Percentiles rank a stretch among this genome's conserved stretches.
phyloP scores from a whole-genome alignment of 2,797 vertebrate species.

The Macropodus opercularis region DNA sequence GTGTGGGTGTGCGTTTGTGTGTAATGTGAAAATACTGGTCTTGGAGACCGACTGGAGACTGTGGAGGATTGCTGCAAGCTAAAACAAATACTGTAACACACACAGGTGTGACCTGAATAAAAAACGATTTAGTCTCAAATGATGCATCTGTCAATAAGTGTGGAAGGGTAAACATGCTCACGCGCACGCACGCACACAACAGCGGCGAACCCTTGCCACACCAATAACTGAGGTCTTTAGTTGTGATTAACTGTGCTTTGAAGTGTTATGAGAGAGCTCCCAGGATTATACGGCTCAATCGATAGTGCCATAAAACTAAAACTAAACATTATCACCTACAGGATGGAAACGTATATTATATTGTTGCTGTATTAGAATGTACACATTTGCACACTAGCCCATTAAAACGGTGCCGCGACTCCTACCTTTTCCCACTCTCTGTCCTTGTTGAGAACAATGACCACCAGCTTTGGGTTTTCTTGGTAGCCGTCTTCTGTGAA shows the following conservation, averaged over 20 bases:
- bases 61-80: conserved; percentile 54
- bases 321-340: neutral
- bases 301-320: neutral
- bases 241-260: conserved; percentile 76
- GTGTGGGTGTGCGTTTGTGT: conserved; percentile 34
- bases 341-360: too few relatives aligned
- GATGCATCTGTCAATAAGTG: conserved; percentile 42
- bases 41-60: conserved; percentile 47
- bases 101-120: conserved; percentile 49
- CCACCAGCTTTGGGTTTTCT: conserved; percentile 92
- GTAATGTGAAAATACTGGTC: conserved; percentile 57
- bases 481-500: conserved; percentile 98
- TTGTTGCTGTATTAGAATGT: too few relatives aligned
- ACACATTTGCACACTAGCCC: neutral
- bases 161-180: conserved; percentile 28
- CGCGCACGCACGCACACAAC: conserved; percentile 7
- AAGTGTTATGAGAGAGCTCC: conserved; percentile 53
- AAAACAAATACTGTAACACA: conserved; percentile 33
- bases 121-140: conserved; percentile 23
- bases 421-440: conserved; percentile 97
- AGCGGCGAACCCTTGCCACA: conserved; percentile 52
- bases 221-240: conserved; percentile 61
- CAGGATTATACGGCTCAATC: neutral
- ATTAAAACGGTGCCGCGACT: conserved; percentile 1
- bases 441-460: conserved; percentile 94